Evolutionary conservation across 2,888 invertebrate genomes (phyloP).

Genomic region (Callosobruchus maculatus): DNA sequence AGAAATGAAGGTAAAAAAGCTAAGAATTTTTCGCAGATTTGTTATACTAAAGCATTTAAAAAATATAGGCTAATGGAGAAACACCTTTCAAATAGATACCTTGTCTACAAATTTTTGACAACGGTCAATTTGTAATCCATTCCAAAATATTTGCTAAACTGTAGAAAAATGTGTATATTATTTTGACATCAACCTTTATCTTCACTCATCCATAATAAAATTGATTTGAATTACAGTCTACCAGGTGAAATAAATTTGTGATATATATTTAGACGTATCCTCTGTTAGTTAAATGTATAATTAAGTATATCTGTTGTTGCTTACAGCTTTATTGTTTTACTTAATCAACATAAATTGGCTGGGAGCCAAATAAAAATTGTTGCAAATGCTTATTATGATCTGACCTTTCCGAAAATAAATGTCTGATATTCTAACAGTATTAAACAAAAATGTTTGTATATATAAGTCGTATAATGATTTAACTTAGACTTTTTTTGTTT

Average conservation of each 20-base stretch:
- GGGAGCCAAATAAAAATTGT: neutral
- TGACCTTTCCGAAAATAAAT: neutral
- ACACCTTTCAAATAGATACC: no score
- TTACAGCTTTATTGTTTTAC: neutral
- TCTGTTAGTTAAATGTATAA: neutral
- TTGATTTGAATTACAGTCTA: neutral
- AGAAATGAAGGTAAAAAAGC: no score
- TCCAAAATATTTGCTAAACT: no score
- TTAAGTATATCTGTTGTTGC: neutral
- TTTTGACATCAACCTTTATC: neutral
- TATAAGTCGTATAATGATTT: neutral
- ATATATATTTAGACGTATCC: neutral
- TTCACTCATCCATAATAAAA: neutral
- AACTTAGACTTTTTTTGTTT: neutral
- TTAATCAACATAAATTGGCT: neutral
- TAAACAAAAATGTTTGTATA: neutral
- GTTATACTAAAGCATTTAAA: no score
- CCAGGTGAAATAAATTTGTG: neutral
- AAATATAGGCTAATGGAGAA: no score
- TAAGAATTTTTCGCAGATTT: no score
- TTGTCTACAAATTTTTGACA: no score
- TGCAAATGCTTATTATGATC: neutral
- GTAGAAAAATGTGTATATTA: neutral
- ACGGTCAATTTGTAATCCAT: no score
- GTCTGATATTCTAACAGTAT: conserved; percentile 1